These are phyloP conservation scores for Sinohyriopsis cumingii DNA, from an alignment of 2,888 invertebrate species.

Conservation along the genomic window DNA sequence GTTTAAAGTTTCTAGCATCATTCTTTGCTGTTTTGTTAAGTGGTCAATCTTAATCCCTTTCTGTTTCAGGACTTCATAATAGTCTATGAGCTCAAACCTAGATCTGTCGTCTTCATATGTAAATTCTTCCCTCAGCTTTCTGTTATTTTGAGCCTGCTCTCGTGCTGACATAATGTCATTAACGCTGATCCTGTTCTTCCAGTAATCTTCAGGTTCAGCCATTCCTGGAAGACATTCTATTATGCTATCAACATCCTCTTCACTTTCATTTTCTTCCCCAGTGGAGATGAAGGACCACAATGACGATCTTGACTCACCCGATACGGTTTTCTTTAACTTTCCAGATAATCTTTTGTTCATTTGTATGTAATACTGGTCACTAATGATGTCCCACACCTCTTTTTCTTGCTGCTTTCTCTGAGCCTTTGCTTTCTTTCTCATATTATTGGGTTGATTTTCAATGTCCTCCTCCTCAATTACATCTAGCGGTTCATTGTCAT, in stretches of 20 bases:
- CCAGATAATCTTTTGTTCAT: constrained; percentile 38
- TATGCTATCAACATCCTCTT: constrained; percentile 42
- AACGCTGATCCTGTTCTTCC: constrained; percentile 27
- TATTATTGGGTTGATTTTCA: constrained; percentile 16
- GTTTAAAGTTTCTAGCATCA: constrained; percentile 35
- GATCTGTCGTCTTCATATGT: constrained; percentile 25
- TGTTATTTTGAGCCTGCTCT: constrained; percentile 19
- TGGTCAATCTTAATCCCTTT: constrained; percentile 39
- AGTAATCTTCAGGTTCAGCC: constrained; percentile 32
- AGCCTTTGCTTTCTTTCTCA: constrained; percentile 21
- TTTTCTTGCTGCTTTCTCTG: constrained; percentile 31
- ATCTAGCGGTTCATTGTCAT: constrained; percentile 30
- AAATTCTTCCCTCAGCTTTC: constrained; percentile 23
- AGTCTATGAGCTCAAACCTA: constrained; percentile 49
- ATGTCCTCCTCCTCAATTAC: constrained; percentile 54
- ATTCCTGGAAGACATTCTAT: constrained; percentile 54
- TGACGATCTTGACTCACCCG: constrained; percentile 45
- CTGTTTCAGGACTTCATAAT: constrained; percentile 46
- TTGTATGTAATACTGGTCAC: constrained; percentile 41
- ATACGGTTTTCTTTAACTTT: constrained; percentile 44
- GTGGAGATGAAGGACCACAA: constrained; percentile 51
- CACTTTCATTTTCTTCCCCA: constrained; percentile 43
- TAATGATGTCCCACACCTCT: constrained; percentile 42
- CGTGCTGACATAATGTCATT: constrained; percentile 37
- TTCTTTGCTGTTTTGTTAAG: constrained; percentile 36